Evolutionary conservation across 2,797 vertebrate genomes (phyloP), one percentile per base, ranked within the genome.

Genomic region (Tenualosa ilisha): DNA sequence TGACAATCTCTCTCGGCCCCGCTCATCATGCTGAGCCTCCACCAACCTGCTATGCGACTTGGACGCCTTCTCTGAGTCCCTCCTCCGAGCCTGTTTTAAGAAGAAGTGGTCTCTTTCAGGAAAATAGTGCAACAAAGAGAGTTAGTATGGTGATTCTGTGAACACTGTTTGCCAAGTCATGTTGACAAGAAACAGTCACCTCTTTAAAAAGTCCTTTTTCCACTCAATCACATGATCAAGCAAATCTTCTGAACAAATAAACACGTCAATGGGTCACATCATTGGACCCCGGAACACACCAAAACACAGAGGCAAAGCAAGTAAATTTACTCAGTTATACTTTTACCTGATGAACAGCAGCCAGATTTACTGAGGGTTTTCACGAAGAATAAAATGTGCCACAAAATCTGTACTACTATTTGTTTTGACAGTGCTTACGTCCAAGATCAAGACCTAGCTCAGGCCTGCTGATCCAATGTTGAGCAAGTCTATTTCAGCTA

Each of bases 41-140:
- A 98, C 97, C 85, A 93, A 94, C 92, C 97, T 93, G 91, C 91
- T 97, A 91, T 97, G 95, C 88, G 96, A 97, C 94, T 98, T 99
- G 82, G 96, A 95, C 79, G 95, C 93, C 93, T 98, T 99, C 92
- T 98, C 97, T 85, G 95, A 96, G 92, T 98, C 97, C 88, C 96
- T 97, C 97, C 97, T 98, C 96, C 97, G 97, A 96, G 96, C 98
- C 98, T 99, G 98, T 99, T 98, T 99, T 98, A 99, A 99, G 97
- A 99, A 99, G 98, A 99, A 99, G 97, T 98, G 97, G 97, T 98
- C 97, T 99, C 98, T 99, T 99, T 99, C 98, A 99, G 98, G 97
- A 99, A 99, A 99, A 99, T 99, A 99, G 98, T 98, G 98, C 98
- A 98, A 99, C 97, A 99, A 99, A 99, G 94, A 99, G 97, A 98